A percentile compares a stretch with the other conserved stretches of the same genome.
phyloP scores from a whole-genome alignment of 2,888 invertebrate genomes.

The Mythimna albipuncta region DNA sequence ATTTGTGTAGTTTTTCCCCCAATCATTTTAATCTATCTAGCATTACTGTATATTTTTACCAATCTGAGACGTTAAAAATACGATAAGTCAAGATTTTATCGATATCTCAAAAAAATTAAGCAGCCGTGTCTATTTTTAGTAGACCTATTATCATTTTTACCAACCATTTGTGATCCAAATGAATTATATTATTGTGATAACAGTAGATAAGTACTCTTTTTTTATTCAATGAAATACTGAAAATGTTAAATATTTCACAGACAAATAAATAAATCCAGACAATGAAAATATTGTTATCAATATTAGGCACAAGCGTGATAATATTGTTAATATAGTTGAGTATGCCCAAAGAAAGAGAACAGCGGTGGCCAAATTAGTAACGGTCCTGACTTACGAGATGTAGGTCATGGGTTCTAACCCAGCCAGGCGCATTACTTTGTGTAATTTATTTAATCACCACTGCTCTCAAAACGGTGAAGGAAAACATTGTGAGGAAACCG shows the following conservation, averaged over 20 bases:
- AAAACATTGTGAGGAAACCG: too few relatives aligned
- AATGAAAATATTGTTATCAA: background rate
- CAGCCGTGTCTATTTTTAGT: slow-evolving; percentile 31
- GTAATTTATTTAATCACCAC: too few relatives aligned
- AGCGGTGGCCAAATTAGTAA: too few relatives aligned
- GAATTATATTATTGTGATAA: background rate
- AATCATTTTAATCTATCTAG: background rate
- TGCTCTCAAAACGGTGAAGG: too few relatives aligned
- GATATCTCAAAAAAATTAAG: slow-evolving; percentile 19
- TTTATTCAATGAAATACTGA: background rate
- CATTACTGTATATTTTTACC: slow-evolving; percentile 18
- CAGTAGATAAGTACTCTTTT: background rate
- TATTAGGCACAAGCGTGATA: background rate
- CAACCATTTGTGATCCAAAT: background rate
- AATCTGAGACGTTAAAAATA: slow-evolving; percentile 24
- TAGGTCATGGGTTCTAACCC: too few relatives aligned
- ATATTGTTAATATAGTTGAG: too few relatives aligned
- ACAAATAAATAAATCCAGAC: background rate
- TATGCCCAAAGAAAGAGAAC: too few relatives aligned
- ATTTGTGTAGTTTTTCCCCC: background rate
- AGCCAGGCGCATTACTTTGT: too few relatives aligned
- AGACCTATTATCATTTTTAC: slow-evolving; percentile 1
- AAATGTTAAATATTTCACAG: background rate
- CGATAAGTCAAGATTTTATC: slow-evolving; percentile 40
- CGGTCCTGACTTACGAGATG: too few relatives aligned